A percentile compares a stretch with the other conserved stretches of the same genome.
Evolutionary conservation across 2,113 vertebrate genomes (phyloP).

Genomic region (Tragelaphus scriptus): DNA sequence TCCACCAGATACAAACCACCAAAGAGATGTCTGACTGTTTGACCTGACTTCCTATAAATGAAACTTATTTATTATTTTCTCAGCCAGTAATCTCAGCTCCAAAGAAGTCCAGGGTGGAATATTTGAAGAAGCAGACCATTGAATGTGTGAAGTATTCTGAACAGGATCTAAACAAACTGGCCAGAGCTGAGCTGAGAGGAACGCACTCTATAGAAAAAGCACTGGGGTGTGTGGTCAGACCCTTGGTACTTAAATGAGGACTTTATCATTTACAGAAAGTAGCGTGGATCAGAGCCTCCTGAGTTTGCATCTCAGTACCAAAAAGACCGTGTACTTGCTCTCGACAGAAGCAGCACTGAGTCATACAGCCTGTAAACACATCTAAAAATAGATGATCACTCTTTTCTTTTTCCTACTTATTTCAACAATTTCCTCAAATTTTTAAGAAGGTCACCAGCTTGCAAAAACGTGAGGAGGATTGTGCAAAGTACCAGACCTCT

Average conservation of each 20-base stretch:
- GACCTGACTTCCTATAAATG: neutral
- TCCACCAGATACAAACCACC: neutral
- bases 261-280: slow-evolving; percentile 20
- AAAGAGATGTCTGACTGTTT: neutral
- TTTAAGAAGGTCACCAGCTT: slow-evolving; percentile 65
- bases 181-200: neutral
- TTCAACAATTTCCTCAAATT: slow-evolving; percentile 59
- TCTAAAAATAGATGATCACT: slow-evolving; percentile 64
- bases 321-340: slow-evolving; percentile 44
- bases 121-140: neutral
- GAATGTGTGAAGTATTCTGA: neutral
- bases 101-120: neutral
- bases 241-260: neutral
- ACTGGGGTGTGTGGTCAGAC: neutral
- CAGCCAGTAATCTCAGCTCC: neutral
- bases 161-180: neutral
- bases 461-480: slow-evolving; percentile 25
- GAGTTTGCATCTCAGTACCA: slow-evolving; percentile 26
- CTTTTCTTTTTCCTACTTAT: slow-evolving; percentile 48
- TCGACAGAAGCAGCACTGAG: slow-evolving; percentile 61
- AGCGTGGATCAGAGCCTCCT: neutral
- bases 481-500: slow-evolving; percentile 43
- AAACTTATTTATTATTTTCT: neutral
- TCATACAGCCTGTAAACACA: slow-evolving; percentile 61
- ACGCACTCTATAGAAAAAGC: neutral